Evolutionary conservation across 2,797 vertebrate species (phyloP).

Genomic region (Antennarius maculatus): DNA sequence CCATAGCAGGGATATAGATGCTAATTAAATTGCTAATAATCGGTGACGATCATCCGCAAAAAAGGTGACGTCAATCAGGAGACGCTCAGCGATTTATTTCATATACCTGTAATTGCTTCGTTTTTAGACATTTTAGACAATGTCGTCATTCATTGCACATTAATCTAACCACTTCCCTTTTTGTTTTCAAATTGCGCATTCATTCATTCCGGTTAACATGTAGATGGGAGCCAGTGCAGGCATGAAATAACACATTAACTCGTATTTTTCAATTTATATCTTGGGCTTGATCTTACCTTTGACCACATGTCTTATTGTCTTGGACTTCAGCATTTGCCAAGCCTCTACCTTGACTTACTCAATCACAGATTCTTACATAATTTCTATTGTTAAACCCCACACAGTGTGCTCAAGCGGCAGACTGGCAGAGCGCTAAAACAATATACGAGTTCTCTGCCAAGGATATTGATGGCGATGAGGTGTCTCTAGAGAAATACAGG

Average conservation of each 20-base stretch:
- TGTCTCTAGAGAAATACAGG: slow-evolving; percentile 91
- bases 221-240: neutral
- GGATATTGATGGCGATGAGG: slow-evolving; percentile 90
- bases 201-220: too few relatives aligned
- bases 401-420: slow-evolving; percentile 86
- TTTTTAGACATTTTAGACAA: neutral
- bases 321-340: neutral
- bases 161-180: too few relatives aligned
- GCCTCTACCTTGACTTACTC: neutral
- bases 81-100: neutral
- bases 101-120: neutral
- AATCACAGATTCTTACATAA: neutral
- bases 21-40: neutral
- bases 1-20: neutral
- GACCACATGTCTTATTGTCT: neutral
- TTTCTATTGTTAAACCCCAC: accelerated
- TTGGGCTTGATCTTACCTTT: neutral
- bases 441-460: slow-evolving; percentile 91
- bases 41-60: neutral
- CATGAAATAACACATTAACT: neutral
- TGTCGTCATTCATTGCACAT: too few relatives aligned
- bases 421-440: slow-evolving; percentile 86
- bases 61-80: neutral
- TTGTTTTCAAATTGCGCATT: too few relatives aligned
- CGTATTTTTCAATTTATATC: accelerated